Percentiles rank a stretch among this genome's conserved stretches.
Conservation (phyloP, 2,797 vertebrate species). For the Leptatherina wallacei region DNA sequence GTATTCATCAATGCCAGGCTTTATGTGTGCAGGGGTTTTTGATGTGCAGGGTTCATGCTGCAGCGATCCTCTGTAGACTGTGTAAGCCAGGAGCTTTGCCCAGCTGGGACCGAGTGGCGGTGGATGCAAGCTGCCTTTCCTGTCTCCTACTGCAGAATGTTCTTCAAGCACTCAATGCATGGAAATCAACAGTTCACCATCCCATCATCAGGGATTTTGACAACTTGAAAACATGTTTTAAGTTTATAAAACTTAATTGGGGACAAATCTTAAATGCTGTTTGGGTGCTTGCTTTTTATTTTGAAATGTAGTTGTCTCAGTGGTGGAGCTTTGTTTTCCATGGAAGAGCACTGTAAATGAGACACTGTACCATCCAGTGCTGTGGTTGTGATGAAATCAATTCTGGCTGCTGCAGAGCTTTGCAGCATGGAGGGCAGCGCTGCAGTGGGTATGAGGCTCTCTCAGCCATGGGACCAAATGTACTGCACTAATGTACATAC, state of each 20-base stretch:
- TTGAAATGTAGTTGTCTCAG: constrained; percentile 50
- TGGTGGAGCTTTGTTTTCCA: constrained; percentile 36
- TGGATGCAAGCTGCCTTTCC: constrained; percentile 63
- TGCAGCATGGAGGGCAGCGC: constrained; percentile 59
- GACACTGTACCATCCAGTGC: constrained; percentile 38
- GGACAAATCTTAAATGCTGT: constrained; percentile 28
- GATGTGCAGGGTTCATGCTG: constrained; percentile 71
- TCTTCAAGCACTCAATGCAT: constrained; percentile 21
- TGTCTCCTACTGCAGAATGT: constrained; percentile 49
- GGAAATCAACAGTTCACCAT: constrained; percentile 13
- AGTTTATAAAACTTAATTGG: constrained; percentile 49
- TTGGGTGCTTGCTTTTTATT: constrained; percentile 38
- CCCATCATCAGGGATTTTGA: constrained; percentile 29
- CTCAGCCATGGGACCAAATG: constrained; percentile 39
- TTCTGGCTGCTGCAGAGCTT: constrained; percentile 66
- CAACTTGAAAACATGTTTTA: constrained; percentile 26
- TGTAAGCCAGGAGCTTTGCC: constrained; percentile 73
- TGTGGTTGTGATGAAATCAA: constrained; percentile 64
- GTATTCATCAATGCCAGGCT: constrained; percentile 80
- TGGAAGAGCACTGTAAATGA: constrained; percentile 41
- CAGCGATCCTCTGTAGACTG: constrained; percentile 61
- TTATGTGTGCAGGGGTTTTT: constrained; percentile 78
- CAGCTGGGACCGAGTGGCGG: constrained; percentile 73
- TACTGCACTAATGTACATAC: constrained; percentile 25
- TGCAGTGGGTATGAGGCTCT: constrained; percentile 52